Base-by-base conservation (phyloP, 2,113 vertebrate genomes). In the Archilochus colubris region DNA sequence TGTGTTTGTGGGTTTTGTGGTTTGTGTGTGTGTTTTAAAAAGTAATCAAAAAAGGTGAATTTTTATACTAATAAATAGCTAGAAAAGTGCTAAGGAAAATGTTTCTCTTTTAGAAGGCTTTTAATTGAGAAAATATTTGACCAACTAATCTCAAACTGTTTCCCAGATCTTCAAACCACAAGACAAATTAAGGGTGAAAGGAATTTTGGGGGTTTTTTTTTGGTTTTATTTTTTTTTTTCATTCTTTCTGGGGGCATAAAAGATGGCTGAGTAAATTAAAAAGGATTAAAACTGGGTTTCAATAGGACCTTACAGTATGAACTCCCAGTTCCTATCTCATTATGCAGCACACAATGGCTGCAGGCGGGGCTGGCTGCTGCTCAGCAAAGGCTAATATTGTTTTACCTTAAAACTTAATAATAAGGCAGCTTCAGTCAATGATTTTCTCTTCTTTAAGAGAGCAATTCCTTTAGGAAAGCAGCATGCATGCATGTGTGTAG, bases 401-500 rank as follows among this genome's bases (percentile, higher is more conserved):
- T 95, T 95, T 73, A 80, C 90, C 91, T 79, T 83, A 95, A 90
- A 93, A 94, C 79, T 86, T 94, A 94, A 92, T 17, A 17, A 91
- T 82, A 72, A 40, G 53, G 82, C 85, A 83, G 91, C 73, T 54
- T 82, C 64, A 53, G 88, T 88, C 91, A 69, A 21, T 70, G 57
- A 81, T 88, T 94, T 94, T 86, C 75, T 88, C 53, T 89, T 86
- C 75, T 91, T 93, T 85, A 91, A 64, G 79, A 48, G 38, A 61
- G 75, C 78, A 90, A 93, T 94, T 94, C 58, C 53, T 95, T 95
- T 95, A 90, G 64, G 79, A 93, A 95, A 95, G 63, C 94, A 96
- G 89, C 91, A 50, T 93, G 94, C 44, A 17, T 74, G 89, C 53
- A 0, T 53, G 76, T 83, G 82, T 75, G 88, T 80, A 84, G 94